Base-by-base conservation (phyloP, 2,888 invertebrate genomes). In the Portevinia maculata region DNA sequence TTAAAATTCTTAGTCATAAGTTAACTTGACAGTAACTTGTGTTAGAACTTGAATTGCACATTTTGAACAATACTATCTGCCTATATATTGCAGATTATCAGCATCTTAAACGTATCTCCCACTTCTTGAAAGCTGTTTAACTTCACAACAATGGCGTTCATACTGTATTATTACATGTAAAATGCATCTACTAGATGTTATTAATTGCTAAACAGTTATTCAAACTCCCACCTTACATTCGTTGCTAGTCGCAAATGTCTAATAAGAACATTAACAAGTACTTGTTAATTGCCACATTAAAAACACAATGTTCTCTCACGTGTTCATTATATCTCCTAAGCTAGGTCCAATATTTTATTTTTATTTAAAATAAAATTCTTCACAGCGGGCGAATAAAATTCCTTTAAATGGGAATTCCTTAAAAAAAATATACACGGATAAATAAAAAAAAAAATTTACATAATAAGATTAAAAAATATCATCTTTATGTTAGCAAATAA, bases 221-320 rank as follows among this genome's bases (percentile, higher is more conserved):
- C 15, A 34, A 62, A 48, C 28, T 17, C 11, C 37, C 19, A 28
- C 48, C 69, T 59, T 57, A 39, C 59, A 70, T 59, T 52, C 70
- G 13, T 11, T 19, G 13, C 5, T 9, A 30, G 11, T 6, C 32
- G 19, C 32, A 19, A 28, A 48, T 48, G 57, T 69, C 48, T 69
- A n/a, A 48, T 15, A 41, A 4, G 11, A 13, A 41, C n/a, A 52
- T 69, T 69, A 59, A 28, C 11, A 50, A 59, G 39, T 52, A 59
- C 21, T 50, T 32, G 70, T 50, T 70, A 70, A 70, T 60, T 69
- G 37, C 34, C 57, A 39, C 37, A 28, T 13, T 13, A 48, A 46
- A 17, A 11, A 30, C 15, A 19, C 17, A 19, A 19, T 8, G 9
- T n/a, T 69, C 11, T 7, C 19, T 11, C 3, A 13, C 28, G n/a